These are phyloP conservation scores for Melieria crassipennis DNA, from an alignment of 2,888 invertebrate species.

Conservation along the genomic window DNA sequence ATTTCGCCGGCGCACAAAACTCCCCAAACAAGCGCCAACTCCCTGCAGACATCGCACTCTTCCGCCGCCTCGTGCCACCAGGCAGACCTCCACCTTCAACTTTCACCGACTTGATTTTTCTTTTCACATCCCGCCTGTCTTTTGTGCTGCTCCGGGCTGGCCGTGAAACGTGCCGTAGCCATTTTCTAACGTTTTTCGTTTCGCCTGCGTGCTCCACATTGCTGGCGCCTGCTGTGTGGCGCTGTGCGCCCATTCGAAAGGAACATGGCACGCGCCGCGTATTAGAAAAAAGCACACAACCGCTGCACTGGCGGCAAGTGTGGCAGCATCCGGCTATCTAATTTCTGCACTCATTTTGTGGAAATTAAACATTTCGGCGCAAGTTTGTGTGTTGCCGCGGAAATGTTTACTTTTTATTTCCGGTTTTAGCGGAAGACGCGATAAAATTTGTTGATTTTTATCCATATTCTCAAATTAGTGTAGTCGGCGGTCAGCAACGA, in stretches of 20 bases:
- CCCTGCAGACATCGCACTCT: too few relatives aligned
- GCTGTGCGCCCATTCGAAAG: slow-evolving; percentile 32
- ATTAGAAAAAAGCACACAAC: slow-evolving; percentile 19
- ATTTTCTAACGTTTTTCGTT: neutral
- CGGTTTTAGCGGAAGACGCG: slow-evolving; percentile 39
- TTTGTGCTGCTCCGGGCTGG: too few relatives aligned
- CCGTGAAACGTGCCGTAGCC: too few relatives aligned
- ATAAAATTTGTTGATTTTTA: slow-evolving; percentile 43
- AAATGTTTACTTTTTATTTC: slow-evolving; percentile 30
- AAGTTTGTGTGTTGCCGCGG: slow-evolving; percentile 9
- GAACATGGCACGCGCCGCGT: slow-evolving; percentile 35
- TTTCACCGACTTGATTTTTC: too few relatives aligned
- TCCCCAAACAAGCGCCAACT: too few relatives aligned
- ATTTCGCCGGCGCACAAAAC: neutral
- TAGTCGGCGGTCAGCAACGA: slow-evolving; percentile 38
- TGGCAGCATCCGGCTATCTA: slow-evolving; percentile 5
- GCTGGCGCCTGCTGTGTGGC: neutral
- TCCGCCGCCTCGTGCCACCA: too few relatives aligned
- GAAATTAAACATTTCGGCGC: slow-evolving; percentile 1
- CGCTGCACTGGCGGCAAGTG: neutral
- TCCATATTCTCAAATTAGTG: slow-evolving; percentile 37
- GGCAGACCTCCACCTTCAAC: too few relatives aligned
- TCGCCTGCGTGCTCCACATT: neutral
- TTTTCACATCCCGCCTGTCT: too few relatives aligned
- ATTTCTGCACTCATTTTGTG: neutral